Percentiles rank a stretch among this genome's conserved stretches.
Conservation (phyloP, 2,113 vertebrate genomes). For the Camelus dromedarius region DNA sequence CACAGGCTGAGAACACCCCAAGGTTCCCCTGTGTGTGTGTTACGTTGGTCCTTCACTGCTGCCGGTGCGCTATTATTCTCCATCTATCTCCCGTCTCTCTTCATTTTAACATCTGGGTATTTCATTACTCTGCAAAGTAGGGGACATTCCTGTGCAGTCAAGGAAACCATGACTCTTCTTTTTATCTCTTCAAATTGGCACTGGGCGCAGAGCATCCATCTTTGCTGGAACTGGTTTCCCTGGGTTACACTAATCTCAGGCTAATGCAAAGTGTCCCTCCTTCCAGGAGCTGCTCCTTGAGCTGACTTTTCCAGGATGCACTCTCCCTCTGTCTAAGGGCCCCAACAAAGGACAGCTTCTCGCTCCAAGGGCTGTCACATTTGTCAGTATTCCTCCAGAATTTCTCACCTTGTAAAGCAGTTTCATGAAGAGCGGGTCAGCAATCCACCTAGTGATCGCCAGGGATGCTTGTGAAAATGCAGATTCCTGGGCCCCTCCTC, state of each 20-base stretch:
- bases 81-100: not conserved
- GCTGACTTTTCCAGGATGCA: not conserved
- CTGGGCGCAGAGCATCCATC: not conserved
- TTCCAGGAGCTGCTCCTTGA: not conserved
- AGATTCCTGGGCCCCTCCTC: not conserved
- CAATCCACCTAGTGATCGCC: not conserved
- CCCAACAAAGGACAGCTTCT: not conserved
- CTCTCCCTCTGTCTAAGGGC: fast-evolving
- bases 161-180: not conserved
- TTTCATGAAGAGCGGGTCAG: not conserved
- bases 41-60: not conserved
- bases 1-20: not conserved
- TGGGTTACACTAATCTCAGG: not conserved
- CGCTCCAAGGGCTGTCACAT: fast-evolving
- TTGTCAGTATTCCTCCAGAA: not conserved
- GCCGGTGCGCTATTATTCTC: not conserved
- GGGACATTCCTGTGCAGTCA: not conserved
- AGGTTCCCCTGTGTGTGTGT: fast-evolving
- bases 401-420: not conserved
- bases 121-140: not conserved
- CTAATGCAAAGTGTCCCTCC: not conserved
- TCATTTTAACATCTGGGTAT: not conserved
- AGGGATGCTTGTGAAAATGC: not conserved
- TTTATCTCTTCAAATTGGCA: not conserved
- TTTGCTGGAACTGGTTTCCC: not conserved